Evolutionary conservation across 2,888 invertebrate species (phyloP).

Genomic region (Polymixis lichenea): DNA sequence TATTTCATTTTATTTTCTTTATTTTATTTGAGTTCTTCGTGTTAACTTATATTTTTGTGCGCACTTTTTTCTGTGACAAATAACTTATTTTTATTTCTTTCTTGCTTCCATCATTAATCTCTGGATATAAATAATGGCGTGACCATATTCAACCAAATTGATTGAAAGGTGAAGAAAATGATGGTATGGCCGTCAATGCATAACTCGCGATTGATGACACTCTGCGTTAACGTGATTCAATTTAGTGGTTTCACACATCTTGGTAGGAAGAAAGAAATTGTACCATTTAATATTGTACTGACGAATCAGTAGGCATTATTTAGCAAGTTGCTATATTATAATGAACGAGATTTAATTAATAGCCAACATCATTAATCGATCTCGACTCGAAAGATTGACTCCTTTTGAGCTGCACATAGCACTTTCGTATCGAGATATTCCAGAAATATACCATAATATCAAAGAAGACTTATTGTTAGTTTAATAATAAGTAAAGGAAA

Average conservation of each 20-base stretch:
- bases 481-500: conserved; percentile 11
- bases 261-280: background rate
- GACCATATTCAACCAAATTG: background rate
- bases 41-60: too few species aligned
- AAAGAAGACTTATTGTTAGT: conserved; percentile 4
- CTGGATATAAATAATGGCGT: background rate
- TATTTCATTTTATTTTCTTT: too few species aligned
- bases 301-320: background rate
- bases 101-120: background rate
- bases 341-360: background rate
- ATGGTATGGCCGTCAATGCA: background rate
- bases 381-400: background rate
- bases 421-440: background rate
- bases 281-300: too few species aligned
- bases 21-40: too few species aligned
- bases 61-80: too few species aligned
- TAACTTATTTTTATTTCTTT: too few species aligned
- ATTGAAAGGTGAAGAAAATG: background rate
- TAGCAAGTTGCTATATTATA: background rate
- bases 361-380: conserved; percentile 9
- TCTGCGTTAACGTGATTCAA: background rate
- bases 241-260: background rate
- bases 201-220: background rate
- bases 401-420: conserved; percentile 3
- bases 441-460: conserved; percentile 9